Percentiles rank a stretch among this genome's conserved stretches.
These are phyloP conservation scores for Acleris literana DNA, from an alignment of 2,888 invertebrate species.

Conservation along the genomic window DNA sequence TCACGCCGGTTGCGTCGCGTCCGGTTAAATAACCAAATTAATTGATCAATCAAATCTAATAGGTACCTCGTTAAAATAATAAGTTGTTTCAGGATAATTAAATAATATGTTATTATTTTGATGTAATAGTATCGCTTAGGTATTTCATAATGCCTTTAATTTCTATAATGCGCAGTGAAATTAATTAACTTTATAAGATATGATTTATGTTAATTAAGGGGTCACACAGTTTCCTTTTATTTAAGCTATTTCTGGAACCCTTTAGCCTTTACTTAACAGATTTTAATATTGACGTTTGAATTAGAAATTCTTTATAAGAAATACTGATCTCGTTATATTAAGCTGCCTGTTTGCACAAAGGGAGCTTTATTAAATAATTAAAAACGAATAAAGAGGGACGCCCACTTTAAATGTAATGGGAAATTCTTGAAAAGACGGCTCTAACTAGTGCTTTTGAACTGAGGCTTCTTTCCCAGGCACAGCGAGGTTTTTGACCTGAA, in stretches of 20 bases:
- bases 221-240: too few species aligned
- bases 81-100: conserved; percentile 9
- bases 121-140: conserved; percentile 5
- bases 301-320: too few species aligned
- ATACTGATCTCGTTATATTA: conserved; percentile 1
- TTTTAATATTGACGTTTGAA: too few species aligned
- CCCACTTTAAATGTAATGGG: conserved; percentile 9
- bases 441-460: not conserved
- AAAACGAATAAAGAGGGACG: conserved; percentile 23
- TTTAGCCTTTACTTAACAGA: too few species aligned
- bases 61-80: not conserved
- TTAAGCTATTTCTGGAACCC: too few species aligned
- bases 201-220: too few species aligned
- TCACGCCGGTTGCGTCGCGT: conserved; percentile 11
- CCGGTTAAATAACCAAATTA: conserved; percentile 20
- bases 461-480: not conserved
- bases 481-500: too few species aligned
- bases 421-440: not conserved
- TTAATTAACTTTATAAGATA: not conserved
- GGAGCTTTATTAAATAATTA: conserved; percentile 25
- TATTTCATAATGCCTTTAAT: not conserved
- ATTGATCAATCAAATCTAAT: conserved; percentile 14
- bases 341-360: conserved; percentile 22
- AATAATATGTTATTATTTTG: not conserved
- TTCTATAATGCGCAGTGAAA: not conserved